Evolutionary conservation across 1,140 invertebrate species (phyloP).

Genomic region (Drosophila santomea): DNA sequence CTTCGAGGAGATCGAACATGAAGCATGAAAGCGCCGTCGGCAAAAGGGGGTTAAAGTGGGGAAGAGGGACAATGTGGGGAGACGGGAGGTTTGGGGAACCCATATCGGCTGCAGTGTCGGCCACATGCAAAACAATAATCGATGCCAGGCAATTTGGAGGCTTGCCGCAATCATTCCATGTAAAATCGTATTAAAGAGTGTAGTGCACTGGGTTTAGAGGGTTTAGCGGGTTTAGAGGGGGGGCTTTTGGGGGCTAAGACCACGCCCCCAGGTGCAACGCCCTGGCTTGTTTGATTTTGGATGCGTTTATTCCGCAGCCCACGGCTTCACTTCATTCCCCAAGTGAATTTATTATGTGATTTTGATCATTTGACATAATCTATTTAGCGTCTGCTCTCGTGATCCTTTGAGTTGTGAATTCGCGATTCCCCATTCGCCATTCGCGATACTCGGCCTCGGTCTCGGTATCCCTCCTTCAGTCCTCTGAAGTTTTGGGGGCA

Average conservation of each 20-base stretch:
- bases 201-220: neutral
- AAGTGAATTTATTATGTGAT: slow-evolving; percentile 79
- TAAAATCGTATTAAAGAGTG: slow-evolving; percentile 81
- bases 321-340: slow-evolving; percentile 50
- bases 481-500: slow-evolving; percentile 55
- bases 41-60: slow-evolving; percentile 19
- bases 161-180: slow-evolving; percentile 58
- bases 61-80: too few relatives aligned
- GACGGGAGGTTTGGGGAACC: neutral
- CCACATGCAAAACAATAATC: slow-evolving; percentile 80
- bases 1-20: slow-evolving; percentile 25
- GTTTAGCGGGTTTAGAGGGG: neutral
- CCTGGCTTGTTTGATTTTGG: slow-evolving; percentile 81
- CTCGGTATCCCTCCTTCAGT: neutral
- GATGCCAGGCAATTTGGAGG: slow-evolving; percentile 51
- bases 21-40: slow-evolving; percentile 73
- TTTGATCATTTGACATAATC: slow-evolving; percentile 83
- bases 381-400: slow-evolving; percentile 72
- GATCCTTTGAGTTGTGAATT: neutral
- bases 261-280: slow-evolving; percentile 70
- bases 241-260: slow-evolving; percentile 2
- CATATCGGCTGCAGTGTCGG: slow-evolving; percentile 54
- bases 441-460: neutral
- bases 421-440: neutral
- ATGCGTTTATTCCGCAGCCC: slow-evolving; percentile 69